Evolutionary conservation across 2,888 invertebrate species (phyloP).

Genomic region (Sericinus montela): DNA sequence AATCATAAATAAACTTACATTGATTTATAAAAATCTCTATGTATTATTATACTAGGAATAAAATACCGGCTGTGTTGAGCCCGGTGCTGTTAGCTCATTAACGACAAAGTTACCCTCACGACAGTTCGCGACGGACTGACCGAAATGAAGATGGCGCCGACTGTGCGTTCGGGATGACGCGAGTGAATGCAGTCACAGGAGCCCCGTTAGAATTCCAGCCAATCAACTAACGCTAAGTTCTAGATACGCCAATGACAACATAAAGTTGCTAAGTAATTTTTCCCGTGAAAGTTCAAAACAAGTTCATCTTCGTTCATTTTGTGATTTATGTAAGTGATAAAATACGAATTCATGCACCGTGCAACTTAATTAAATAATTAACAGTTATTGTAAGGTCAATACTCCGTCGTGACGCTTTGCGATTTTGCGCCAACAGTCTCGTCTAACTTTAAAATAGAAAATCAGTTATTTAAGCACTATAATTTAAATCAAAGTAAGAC

Average conservation of each 20-base stretch:
- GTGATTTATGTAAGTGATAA: conserved; percentile 30
- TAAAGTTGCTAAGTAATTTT: conserved; percentile 33
- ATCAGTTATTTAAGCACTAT: too few species aligned
- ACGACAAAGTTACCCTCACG: conserved; percentile 40
- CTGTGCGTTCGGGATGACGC: conserved; percentile 47
- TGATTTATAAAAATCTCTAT: conserved; percentile 35
- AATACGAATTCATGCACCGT: conserved; percentile 26
- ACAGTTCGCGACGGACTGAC: conserved; percentile 72
- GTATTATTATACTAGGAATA: conserved; percentile 1
- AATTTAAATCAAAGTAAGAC: too few species aligned
- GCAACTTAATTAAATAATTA: conserved; percentile 34
- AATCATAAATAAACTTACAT: conserved; percentile 62
- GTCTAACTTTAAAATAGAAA: too few species aligned
- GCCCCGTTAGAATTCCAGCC: conserved; percentile 46
- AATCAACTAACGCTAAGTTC: conserved; percentile 36
- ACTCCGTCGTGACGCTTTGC: conserved; percentile 11
- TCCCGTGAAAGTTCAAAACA: conserved; percentile 64
- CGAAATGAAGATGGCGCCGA: conserved; percentile 60
- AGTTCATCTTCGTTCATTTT: conserved; percentile 36
- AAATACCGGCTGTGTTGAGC: conserved; percentile 43
- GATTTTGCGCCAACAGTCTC: background rate
- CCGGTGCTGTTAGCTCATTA: conserved; percentile 41
- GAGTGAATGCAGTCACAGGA: conserved; percentile 57
- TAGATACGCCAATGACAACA: conserved; percentile 39
- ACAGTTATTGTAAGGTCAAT: conserved; percentile 25